A percentile compares a stretch with the other conserved stretches of the same genome.
Conservation (phyloP, 2,888 invertebrate genomes). For the Serrognathus titanus region DNA sequence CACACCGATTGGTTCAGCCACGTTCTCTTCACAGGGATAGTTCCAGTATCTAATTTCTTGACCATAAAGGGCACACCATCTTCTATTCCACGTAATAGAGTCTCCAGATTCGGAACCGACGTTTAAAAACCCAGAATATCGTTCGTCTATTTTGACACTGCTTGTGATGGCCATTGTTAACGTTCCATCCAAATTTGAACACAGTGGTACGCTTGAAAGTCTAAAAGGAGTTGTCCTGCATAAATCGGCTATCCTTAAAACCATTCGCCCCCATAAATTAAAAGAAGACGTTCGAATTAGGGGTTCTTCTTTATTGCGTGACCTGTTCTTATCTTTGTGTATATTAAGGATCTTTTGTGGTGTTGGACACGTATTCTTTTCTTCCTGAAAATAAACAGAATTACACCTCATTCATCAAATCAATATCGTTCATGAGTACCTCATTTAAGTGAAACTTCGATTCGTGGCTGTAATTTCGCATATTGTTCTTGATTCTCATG, state of each 20-base stretch:
- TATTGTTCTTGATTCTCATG: slow-evolving; percentile 44
- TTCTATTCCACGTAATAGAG: slow-evolving; percentile 50
- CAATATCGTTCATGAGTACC: slow-evolving; percentile 13
- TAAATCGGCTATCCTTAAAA: slow-evolving; percentile 37
- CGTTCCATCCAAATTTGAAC: slow-evolving; percentile 32
- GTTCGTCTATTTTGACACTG: slow-evolving; percentile 34
- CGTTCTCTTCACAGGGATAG: slow-evolving; percentile 47
- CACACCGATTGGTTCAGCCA: slow-evolving; percentile 38
- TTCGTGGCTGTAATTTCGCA: slow-evolving; percentile 36
- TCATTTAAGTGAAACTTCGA: slow-evolving; percentile 39
- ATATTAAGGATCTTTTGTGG: slow-evolving; percentile 30
- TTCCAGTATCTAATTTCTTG: slow-evolving; percentile 50
- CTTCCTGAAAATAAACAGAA: slow-evolving; percentile 19
- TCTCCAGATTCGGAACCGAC: slow-evolving; percentile 46
- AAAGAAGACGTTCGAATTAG: slow-evolving; percentile 33
- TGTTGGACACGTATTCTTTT: slow-evolving; percentile 33
- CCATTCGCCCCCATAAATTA: slow-evolving; percentile 29
- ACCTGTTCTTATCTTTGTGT: slow-evolving; percentile 12
- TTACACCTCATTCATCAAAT: no score
- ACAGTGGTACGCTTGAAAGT: slow-evolving; percentile 28
- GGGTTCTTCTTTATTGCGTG: slow-evolving; percentile 21
- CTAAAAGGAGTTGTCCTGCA: slow-evolving; percentile 31
- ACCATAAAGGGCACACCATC: slow-evolving; percentile 53
- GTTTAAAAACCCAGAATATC: slow-evolving; percentile 50
- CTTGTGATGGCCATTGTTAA: slow-evolving; percentile 35